Base-by-base conservation (phyloP, 2,797 vertebrate species). In the Chrysocyon brachyurus region DNA sequence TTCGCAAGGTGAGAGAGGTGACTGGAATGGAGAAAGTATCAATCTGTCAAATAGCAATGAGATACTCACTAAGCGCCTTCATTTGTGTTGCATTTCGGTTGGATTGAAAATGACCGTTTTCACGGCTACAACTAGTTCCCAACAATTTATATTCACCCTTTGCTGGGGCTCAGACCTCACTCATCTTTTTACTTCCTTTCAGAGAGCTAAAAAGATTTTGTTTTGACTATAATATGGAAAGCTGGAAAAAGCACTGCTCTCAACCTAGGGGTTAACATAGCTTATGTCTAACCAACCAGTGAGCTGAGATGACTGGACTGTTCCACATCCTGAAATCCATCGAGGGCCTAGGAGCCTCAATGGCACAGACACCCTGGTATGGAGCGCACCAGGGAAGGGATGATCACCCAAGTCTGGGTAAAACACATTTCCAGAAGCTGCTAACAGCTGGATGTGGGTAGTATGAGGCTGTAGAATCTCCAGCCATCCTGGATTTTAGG, bases 61-160 rank as follows among this genome's bases (percentile, higher is more conserved):
- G 86, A 88, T 54, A 87, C 95, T 68, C 79, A 86, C 86, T 96
- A 63, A 81, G 24, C 70, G 75, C 63, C 93, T 95, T 96, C 90
- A 61, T 96, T 87, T 46, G 54, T 36, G 52, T 90, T 94, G 75
- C 6, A 73, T 81, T 94, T 96, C 21, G 33, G 16, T 28, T 26
- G 3, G 63, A 59, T 21, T 12, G 36, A 84, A 77, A 87, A 79
- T 33, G 24, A 63, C 57, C 72, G 31, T 56, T 63, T 96, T 96
- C 77, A 78, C 0, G 1, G 97, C 77, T 68, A 54, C 11, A 91
- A 59, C 88, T 93, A 7, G 28, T 95, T 95, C 31, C 33, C 90
- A 92, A 36, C 88, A 97, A 3, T 36, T 96, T 91, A 90, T 87
- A 56, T 75, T 78, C 90, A 87, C 78, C 22, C 19, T 31, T 31